phyloP scores from a whole-genome alignment of 2,113 vertebrate species.

The Engraulis encrasicolus region DNA sequence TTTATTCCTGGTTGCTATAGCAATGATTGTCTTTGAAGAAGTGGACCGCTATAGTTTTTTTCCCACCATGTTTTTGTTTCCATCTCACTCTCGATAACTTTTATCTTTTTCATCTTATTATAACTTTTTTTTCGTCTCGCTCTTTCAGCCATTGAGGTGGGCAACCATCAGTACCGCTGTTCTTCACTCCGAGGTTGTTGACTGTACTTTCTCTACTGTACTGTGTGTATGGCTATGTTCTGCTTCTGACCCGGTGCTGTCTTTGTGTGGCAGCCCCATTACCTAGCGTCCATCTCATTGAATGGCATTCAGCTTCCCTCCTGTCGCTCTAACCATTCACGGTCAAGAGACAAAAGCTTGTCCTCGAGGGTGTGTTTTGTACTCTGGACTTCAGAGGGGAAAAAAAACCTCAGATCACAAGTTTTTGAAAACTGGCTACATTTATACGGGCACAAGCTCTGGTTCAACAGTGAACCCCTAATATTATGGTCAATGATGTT shows the following conservation, averaged over 20 bases:
- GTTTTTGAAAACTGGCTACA: not conserved
- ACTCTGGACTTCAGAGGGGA: too few relatives aligned
- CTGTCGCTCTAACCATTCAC: not conserved
- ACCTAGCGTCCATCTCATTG: not conserved
- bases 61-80: not conserved
- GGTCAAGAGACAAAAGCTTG: not conserved
- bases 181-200: not conserved
- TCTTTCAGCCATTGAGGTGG: not conserved
- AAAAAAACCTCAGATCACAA: not conserved
- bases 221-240: not conserved
- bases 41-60: not conserved
- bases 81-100: not conserved
- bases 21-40: slow-evolving; percentile 3
- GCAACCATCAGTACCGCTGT: not conserved
- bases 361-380: not conserved
- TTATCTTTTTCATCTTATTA: not conserved
- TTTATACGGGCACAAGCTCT: not conserved
- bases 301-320: not conserved
- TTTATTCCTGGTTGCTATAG: slow-evolving; percentile 20
- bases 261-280: not conserved
- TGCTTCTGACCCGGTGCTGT: not conserved
- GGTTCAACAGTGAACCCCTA: not conserved
- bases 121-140: not conserved
- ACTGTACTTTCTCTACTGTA: too few relatives aligned
- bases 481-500: too few relatives aligned